Conservation (phyloP, 2,113 vertebrate species). For the Struthidea cinerea region DNA sequence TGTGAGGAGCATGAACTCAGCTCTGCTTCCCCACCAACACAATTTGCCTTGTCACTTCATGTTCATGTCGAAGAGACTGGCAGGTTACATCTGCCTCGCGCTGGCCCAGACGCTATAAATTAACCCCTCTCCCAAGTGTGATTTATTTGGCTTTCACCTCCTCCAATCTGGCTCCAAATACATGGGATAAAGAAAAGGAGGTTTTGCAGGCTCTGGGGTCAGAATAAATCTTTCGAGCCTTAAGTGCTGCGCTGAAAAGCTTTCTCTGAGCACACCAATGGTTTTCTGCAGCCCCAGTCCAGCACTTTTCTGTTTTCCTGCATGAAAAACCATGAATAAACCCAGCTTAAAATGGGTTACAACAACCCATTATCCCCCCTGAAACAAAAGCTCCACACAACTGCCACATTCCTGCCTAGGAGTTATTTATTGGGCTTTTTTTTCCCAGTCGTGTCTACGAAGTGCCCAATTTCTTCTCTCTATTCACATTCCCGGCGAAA, state of each 20-base stretch:
- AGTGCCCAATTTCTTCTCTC: not conserved
- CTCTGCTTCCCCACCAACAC: not conserved
- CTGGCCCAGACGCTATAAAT: not conserved
- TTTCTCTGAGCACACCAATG: not conserved
- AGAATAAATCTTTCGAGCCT: conserved; percentile 3
- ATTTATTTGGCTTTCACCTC: not conserved
- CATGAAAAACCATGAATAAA: not conserved
- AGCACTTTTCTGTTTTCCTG: not conserved
- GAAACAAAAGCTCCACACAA: not conserved
- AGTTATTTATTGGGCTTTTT: not conserved
- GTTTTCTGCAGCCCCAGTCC: not conserved
- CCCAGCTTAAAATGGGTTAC: not conserved
- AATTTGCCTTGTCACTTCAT: not conserved
- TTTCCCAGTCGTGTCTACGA: fast-evolving
- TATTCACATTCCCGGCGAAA: not conserved
- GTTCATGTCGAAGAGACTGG: not conserved
- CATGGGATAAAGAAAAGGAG: not conserved
- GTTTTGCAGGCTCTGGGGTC: not conserved
- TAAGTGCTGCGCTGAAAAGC: not conserved
- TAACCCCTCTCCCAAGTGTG: not conserved
- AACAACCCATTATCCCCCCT: not conserved
- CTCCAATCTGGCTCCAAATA: not conserved
- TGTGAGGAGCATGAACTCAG: not conserved
- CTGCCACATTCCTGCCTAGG: not conserved
- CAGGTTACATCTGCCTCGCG: not conserved